A percentile compares a stretch with the other conserved stretches of the same genome.
These are phyloP conservation scores for Crotalus tigris DNA, from an alignment of 2,113 vertebrate genomes.

Conservation along the genomic window DNA sequence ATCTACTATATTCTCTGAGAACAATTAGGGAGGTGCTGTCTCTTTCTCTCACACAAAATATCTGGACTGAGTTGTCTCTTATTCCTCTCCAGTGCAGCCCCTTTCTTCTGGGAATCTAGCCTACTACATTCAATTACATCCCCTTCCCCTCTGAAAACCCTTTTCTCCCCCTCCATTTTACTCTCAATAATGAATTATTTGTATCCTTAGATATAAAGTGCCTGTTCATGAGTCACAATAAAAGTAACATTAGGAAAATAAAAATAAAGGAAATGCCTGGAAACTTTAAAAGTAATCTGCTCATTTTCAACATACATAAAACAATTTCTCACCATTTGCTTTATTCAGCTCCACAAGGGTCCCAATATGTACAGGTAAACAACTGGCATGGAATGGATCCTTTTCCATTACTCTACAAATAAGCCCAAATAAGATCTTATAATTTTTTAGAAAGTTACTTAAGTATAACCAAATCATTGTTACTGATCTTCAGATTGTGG, in stretches of 20 bases:
- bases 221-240: not conserved
- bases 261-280: not conserved
- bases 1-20: not conserved
- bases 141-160: not conserved
- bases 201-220: not conserved
- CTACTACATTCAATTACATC: not conserved
- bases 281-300: not conserved
- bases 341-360: constrained; percentile 96
- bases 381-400: constrained; percentile 97
- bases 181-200: not conserved
- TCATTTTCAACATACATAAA: not conserved
- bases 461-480: constrained; percentile 3
- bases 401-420: constrained; percentile 93
- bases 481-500: not conserved
- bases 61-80: not conserved
- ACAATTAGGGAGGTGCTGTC: not conserved
- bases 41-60: not conserved
- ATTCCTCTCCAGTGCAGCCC: not conserved
- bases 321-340: constrained; percentile 84
- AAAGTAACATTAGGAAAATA: not conserved
- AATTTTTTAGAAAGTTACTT: not conserved
- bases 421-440: constrained; percentile 1
- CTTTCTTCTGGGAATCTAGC: not conserved
- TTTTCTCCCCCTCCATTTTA: not conserved
- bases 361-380: constrained; percentile 97